Evolutionary conservation across 92 coral and sea anemone species (phyloP), one percentile per base, ranked within the genome.

Genomic region (Galaxea fascicularis): DNA sequence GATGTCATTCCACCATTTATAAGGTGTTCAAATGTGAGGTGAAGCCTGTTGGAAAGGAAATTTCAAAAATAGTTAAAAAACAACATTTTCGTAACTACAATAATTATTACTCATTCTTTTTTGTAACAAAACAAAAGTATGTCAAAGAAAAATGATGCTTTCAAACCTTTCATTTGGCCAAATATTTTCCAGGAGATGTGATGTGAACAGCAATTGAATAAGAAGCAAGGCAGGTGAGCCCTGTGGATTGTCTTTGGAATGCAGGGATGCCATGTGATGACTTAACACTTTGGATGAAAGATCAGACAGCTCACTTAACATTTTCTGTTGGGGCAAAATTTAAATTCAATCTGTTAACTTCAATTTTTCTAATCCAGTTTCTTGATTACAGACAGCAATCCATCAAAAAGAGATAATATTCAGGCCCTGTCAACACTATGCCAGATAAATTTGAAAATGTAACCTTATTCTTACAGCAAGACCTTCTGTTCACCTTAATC

Each of bases 181-280:
- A 62, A 73, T 89, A 30, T 87, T 85, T 65, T 67, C 72, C 13
- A 87, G 85, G 29, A 93, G 12, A 20, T 77, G 78, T 24, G 78
- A 86, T 46, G 77, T 59, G 70, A 94, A 92, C 47, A 92, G 83
- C 41, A 91, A 74, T 49, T 94, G 93, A 62, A 91, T 39, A 31
- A 90, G 87, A 64, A 92, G 88, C 69, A 95, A 73, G 57, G 92
- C 90, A 28, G 93, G 89, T 31, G 95, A 82, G 3, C 98, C 98
- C 16, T 80, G 93, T n/a, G 89, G 98, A 79, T 94, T 96, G 44
- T 85, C 93, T 90, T 89, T 92, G 83, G 95, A 92, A 60, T 90
- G 95, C 8, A 96, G 87, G 44, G 84, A 73, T 25, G 91, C 78
- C 86, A 76, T 78, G 66, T 87, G 92, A 81, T 92, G 89, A 71